Conservation (phyloP, 2,888 invertebrate species). For the Gerris lacustris region DNA sequence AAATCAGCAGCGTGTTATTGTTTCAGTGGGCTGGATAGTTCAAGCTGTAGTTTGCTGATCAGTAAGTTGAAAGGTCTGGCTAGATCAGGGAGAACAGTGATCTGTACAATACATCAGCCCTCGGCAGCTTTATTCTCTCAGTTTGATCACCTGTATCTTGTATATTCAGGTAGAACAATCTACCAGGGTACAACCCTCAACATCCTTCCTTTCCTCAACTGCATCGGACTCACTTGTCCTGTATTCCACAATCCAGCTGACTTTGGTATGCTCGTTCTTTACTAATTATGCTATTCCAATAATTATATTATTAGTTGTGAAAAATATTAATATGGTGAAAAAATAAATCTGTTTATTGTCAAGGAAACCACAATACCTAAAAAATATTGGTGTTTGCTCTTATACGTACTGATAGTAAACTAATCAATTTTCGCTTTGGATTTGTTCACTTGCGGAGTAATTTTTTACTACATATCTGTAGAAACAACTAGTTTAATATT, state of each 20-base stretch:
- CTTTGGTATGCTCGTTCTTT: conserved; percentile 38
- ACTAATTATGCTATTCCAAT: not conserved
- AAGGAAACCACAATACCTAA: too few species aligned
- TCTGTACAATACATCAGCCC: conserved; percentile 50
- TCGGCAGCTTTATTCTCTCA: conserved; percentile 47
- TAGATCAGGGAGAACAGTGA: conserved; percentile 42
- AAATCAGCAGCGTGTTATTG: too few species aligned
- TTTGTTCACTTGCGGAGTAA: too few species aligned
- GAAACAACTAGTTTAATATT: too few species aligned
- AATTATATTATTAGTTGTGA: too few species aligned
- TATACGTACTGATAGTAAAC: too few species aligned
- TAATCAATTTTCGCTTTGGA: too few species aligned
- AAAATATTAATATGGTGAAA: too few species aligned
- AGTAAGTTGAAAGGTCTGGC: conserved; percentile 43
- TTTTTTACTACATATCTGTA: too few species aligned
- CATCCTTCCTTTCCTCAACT: conserved; percentile 43
- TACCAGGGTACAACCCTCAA: conserved; percentile 43
- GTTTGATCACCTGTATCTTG: conserved; percentile 46
- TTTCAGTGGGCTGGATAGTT: conserved; percentile 48
- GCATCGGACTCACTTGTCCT: conserved; percentile 44
- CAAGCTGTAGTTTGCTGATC: conserved; percentile 43
- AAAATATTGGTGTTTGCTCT: conserved; percentile 6
- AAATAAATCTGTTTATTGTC: too few species aligned
- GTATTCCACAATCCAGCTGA: conserved; percentile 52
- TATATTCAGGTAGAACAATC: conserved; percentile 46